A percentile compares a stretch with the other conserved stretches of the same genome.
phyloP scores from a whole-genome alignment of 2,888 invertebrate genomes.

The Oxystoma pomonae region DNA sequence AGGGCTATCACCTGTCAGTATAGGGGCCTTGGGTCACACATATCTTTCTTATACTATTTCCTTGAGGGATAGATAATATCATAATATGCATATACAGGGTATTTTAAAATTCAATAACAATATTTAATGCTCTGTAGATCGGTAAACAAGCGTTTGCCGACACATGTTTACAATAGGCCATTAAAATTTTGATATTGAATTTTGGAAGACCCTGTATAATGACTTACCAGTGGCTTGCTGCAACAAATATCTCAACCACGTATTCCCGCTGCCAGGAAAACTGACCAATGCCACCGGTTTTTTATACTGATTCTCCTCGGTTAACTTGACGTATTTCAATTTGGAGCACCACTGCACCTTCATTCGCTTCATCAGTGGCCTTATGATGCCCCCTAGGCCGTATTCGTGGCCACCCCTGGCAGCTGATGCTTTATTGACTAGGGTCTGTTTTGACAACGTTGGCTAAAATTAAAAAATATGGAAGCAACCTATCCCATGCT shows the following conservation, averaged over 20 bases:
- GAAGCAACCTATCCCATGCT: neutral
- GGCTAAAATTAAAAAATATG: conserved; percentile 8
- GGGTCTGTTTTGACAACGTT: conserved; percentile 1
- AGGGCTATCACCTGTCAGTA: too few relatives aligned
- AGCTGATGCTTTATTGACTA: neutral
- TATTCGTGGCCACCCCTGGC: neutral
- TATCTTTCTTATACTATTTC: too few relatives aligned
- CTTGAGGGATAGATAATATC: too few relatives aligned
- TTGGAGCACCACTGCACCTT: conserved; percentile 54
- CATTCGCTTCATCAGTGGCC: conserved; percentile 39
- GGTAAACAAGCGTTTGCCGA: too few relatives aligned
- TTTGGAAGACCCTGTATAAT: neutral
- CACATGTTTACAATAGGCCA: too few relatives aligned
- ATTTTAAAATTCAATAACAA: too few relatives aligned
- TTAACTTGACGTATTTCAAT: conserved; percentile 40
- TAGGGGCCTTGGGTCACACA: too few relatives aligned
- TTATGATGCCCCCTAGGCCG: conserved; percentile 30
- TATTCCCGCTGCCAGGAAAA: conserved; percentile 82
- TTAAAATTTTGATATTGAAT: too few relatives aligned
- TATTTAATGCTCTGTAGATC: too few relatives aligned
- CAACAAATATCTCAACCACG: conserved; percentile 74
- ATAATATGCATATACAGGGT: too few relatives aligned
- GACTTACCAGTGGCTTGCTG: conserved; percentile 70
- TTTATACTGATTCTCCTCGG: conserved; percentile 45
- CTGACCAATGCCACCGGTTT: conserved; percentile 66